Evolutionary conservation across 2,113 vertebrate species (phyloP).

Genomic region (Myxocyprinus asiaticus): DNA sequence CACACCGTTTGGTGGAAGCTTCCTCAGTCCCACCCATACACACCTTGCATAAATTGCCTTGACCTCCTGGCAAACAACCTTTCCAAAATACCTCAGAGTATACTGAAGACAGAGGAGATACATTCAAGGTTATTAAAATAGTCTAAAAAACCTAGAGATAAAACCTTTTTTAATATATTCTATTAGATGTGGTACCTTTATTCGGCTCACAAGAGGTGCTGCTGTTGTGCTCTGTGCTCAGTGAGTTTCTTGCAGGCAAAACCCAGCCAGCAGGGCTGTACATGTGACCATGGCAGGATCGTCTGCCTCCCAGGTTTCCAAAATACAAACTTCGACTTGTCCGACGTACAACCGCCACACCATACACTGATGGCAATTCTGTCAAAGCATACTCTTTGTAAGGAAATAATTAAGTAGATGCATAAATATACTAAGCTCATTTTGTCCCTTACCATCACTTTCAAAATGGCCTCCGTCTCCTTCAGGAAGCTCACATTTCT

Average conservation of each 20-base stretch:
- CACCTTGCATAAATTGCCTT: constrained; percentile 84
- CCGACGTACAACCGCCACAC: constrained; percentile 79
- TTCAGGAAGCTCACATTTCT: constrained; percentile 62
- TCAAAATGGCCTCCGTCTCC: constrained; percentile 65
- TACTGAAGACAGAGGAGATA: constrained; percentile 65
- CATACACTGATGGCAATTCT: constrained; percentile 76
- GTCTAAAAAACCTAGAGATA: too few species aligned
- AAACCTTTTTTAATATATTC: too few species aligned
- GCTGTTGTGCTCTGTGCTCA: constrained; percentile 67
- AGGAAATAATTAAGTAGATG: background rate
- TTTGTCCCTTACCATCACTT: constrained; percentile 65
- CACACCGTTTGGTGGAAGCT: constrained; percentile 79
- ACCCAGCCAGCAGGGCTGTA: constrained; percentile 89
- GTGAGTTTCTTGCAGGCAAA: constrained; percentile 73
- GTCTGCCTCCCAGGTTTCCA: constrained; percentile 75
- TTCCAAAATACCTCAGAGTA: constrained; percentile 87
- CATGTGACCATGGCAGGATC: constrained; percentile 83
- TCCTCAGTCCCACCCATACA: constrained; percentile 82
- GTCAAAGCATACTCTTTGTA: constrained; percentile 30
- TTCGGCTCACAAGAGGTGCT: constrained; percentile 75
- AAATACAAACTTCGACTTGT: constrained; percentile 74
- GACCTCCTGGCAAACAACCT: constrained; percentile 85
- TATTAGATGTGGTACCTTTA: constrained; percentile 70
- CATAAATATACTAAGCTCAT: background rate
- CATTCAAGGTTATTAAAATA: too few species aligned